These are phyloP conservation scores for Podarcis lilfordi DNA, from an alignment of 2,797 vertebrate genomes.

Conservation along the genomic window DNA sequence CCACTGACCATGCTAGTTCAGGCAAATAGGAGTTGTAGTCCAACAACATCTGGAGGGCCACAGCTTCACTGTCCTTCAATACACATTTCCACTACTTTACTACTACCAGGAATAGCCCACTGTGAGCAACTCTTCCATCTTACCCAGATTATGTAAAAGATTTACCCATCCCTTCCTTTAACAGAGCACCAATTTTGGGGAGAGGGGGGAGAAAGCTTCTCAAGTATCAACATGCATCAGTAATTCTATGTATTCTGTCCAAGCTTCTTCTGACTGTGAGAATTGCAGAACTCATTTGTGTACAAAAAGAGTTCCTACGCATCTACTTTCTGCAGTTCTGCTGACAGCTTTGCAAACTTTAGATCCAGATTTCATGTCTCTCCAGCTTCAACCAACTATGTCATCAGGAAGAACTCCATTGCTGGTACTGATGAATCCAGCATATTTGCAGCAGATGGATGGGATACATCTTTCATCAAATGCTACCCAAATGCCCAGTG, in stretches of 20 bases:
- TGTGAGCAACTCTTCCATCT: too few relatives aligned
- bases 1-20: too few relatives aligned
- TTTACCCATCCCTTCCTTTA: background rate
- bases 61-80: too few relatives aligned
- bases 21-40: too few relatives aligned
- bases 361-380: background rate
- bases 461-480: background rate
- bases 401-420: background rate
- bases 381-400: background rate
- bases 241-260: background rate
- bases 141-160: too few relatives aligned
- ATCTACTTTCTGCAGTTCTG: background rate
- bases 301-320: background rate
- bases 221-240: background rate
- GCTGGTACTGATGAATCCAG: background rate
- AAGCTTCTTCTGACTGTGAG: background rate
- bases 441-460: background rate
- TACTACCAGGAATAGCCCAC: too few relatives aligned
- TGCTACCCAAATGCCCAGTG: background rate
- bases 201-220: background rate
- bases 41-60: too few relatives aligned
- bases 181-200: background rate
- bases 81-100: too few relatives aligned
- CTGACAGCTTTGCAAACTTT: background rate
- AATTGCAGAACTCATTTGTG: background rate